Percentiles rank a stretch among this genome's conserved stretches.
Evolutionary conservation across 2,113 vertebrate species (phyloP).

Genomic region (Mesocricetus auratus): DNA sequence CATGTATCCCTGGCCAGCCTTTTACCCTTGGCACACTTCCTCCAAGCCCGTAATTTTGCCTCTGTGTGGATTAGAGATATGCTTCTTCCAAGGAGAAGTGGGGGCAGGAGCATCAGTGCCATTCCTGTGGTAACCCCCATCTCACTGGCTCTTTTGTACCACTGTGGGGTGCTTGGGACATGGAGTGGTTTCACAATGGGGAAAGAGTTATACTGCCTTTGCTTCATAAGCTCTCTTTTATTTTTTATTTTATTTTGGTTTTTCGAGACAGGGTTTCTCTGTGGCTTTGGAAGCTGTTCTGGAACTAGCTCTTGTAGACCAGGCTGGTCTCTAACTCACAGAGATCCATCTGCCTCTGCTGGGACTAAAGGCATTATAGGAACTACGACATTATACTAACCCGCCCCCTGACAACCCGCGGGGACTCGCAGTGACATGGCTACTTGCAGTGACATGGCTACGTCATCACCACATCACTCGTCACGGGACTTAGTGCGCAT

Average conservation of each 20-base stretch:
- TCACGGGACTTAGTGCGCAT: too few relatives aligned
- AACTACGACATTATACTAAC: too few relatives aligned
- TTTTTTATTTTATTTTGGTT: constrained; percentile 24
- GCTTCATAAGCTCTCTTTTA: not conserved
- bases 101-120: not conserved
- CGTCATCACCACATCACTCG: too few relatives aligned
- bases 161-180: not conserved
- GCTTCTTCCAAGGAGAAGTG: constrained; percentile 3
- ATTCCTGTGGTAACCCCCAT: not conserved
- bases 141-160: not conserved
- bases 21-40: constrained; percentile 20
- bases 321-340: too few relatives aligned
- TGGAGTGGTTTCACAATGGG: not conserved
- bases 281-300: too few relatives aligned
- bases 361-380: too few relatives aligned
- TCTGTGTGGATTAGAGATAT: constrained; percentile 18
- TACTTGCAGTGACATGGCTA: too few relatives aligned
- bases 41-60: constrained; percentile 50
- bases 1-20: constrained; percentile 12
- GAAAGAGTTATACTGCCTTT: not conserved
- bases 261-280: too few relatives aligned
- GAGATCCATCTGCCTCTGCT: too few relatives aligned
- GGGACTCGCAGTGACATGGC: too few relatives aligned
- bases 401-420: too few relatives aligned
- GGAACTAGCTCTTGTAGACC: too few relatives aligned